These are phyloP conservation scores for Sarcophaga rosellei DNA, from an alignment of 2,888 invertebrate genomes.

Conservation along the genomic window DNA sequence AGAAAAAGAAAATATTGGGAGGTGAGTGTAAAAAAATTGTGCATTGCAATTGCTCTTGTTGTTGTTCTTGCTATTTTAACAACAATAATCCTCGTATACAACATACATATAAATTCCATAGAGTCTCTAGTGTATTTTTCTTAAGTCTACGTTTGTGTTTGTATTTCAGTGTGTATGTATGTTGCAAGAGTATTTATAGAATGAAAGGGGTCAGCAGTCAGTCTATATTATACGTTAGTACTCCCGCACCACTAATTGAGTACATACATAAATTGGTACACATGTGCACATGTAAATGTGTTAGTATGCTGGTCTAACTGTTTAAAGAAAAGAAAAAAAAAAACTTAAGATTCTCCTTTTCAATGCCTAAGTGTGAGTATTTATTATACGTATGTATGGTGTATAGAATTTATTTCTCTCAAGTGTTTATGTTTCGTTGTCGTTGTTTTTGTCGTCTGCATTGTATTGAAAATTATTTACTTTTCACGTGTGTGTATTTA, in stretches of 20 bases:
- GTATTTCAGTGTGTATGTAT: background rate
- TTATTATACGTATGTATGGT: background rate
- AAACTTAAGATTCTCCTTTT: background rate
- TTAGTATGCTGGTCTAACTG: no score
- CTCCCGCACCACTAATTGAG: background rate
- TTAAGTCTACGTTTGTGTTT: background rate
- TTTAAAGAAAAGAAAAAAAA: background rate
- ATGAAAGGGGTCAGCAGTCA: constrained; percentile 46
- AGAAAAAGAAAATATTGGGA: background rate
- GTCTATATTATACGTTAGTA: background rate
- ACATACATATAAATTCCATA: background rate
- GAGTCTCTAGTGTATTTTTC: background rate
- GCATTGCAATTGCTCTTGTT: background rate
- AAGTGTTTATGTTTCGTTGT: constrained; percentile 29
- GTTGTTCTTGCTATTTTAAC: background rate
- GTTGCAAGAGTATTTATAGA: background rate
- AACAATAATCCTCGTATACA: no score
- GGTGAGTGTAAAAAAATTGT: background rate
- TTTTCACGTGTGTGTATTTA: background rate
- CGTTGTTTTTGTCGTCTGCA: constrained; percentile 1
- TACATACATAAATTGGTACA: background rate
- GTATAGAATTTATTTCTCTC: constrained; percentile 14
- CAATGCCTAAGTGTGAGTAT: background rate
- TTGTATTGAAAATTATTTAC: constrained; percentile 41
- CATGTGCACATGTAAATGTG: no score